A percentile compares a stretch with the other conserved stretches of the same genome.
Evolutionary conservation across 2,113 vertebrate species (phyloP).

Genomic region (Urocolius indicus): DNA sequence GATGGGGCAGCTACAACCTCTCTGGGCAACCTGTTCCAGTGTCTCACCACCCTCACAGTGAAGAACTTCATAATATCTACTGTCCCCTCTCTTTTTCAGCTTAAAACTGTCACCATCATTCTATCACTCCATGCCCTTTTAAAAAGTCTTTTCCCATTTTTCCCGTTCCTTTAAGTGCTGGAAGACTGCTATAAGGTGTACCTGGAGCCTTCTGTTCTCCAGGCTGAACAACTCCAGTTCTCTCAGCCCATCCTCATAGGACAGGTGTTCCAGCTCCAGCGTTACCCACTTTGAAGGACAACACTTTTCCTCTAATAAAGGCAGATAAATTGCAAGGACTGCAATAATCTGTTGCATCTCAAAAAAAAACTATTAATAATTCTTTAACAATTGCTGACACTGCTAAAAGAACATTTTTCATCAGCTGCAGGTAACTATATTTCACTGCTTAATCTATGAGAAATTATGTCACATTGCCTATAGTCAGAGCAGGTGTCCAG

Average conservation of each 20-base stretch:
- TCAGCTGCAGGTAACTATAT: background rate
- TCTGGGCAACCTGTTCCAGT: background rate
- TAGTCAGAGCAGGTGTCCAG: background rate
- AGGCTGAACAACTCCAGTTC: background rate
- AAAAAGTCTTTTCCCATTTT: background rate
- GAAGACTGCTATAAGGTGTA: background rate
- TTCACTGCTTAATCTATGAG: background rate
- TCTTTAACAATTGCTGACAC: background rate
- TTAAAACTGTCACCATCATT: fast-evolving
- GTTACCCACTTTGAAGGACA: background rate
- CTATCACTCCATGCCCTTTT: too few species aligned
- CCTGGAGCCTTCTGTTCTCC: fast-evolving
- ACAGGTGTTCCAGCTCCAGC: background rate
- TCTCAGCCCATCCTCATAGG: background rate
- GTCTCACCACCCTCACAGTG: fast-evolving
- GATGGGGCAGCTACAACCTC: fast-evolving
- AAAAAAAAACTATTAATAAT: background rate
- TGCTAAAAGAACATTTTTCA: background rate
- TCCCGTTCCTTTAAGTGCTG: background rate
- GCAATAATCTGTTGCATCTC: background rate
- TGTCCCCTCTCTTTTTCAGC: background rate
- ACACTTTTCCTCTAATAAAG: background rate
- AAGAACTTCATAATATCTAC: background rate
- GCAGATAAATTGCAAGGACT: background rate
- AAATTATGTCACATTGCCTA: background rate